These are phyloP conservation scores for Tiliqua scincoides DNA, from an alignment of 2,113 vertebrate genomes.

Conservation along the genomic window DNA sequence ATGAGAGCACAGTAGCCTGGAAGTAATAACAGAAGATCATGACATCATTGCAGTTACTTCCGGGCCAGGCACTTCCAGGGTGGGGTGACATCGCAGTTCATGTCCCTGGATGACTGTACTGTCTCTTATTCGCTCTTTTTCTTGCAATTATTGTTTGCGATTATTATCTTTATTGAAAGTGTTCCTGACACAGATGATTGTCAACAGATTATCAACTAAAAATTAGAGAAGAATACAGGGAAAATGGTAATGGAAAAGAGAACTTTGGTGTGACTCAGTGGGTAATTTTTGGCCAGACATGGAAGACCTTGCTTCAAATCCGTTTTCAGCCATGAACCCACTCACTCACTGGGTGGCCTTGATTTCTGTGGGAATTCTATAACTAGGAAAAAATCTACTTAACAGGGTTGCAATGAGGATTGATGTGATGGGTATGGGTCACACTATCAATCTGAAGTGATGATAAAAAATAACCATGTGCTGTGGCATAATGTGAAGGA, in stretches of 20 bases:
- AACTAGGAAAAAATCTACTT: not conserved
- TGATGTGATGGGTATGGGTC: not conserved
- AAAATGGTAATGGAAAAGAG: not conserved
- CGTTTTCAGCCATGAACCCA: not conserved
- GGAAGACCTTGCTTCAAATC: not conserved
- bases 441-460: not conserved
- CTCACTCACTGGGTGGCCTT: not conserved
- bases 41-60: no score
- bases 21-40: no score
- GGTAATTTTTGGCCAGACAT: not conserved
- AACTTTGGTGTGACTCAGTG: not conserved
- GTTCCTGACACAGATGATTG: not conserved
- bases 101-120: no score
- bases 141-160: not conserved
- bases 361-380: not conserved
- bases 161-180: not conserved
- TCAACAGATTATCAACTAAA: not conserved
- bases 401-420: not conserved
- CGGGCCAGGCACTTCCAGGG: no score
- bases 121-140: conserved; percentile 20
- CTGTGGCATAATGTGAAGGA: not conserved
- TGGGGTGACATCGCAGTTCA: no score
- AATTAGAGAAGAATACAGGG: not conserved
- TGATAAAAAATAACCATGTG: not conserved
- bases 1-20: no score